Percentiles rank a stretch among this genome's conserved stretches.
Evolutionary conservation across 92 coral and sea anemone genomes (phyloP).

Genomic region (Bergia sp.): DNA sequence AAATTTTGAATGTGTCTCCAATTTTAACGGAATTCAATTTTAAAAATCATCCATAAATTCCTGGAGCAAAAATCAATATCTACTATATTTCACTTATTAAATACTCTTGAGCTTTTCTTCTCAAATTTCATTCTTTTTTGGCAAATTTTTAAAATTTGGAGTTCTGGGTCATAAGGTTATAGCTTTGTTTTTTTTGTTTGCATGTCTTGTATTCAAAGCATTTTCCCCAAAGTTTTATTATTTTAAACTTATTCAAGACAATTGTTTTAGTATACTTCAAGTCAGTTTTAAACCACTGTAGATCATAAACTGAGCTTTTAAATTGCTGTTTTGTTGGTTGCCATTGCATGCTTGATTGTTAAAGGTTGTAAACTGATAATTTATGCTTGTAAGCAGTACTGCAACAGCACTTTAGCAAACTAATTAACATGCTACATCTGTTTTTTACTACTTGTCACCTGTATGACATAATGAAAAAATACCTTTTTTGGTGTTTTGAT

Average conservation of each 20-base stretch:
- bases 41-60: background rate
- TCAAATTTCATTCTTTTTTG: constrained; percentile 32
- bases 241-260: background rate
- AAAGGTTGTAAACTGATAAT: background rate
- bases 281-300: background rate
- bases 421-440: constrained; percentile 5
- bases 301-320: background rate
- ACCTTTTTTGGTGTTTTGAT: constrained; percentile 42
- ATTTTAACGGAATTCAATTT: background rate
- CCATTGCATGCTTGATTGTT: background rate
- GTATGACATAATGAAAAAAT: constrained; percentile 21
- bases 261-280: background rate
- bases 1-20: background rate
- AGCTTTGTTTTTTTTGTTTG: background rate
- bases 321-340: background rate
- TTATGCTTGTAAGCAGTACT: background rate
- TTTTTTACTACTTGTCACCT: constrained; percentile 35
- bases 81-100: background rate
- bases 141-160: background rate
- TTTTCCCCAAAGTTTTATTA: background rate
- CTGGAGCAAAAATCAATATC: background rate
- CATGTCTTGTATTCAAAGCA: background rate
- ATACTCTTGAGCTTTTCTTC: background rate
- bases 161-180: background rate
- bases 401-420: background rate